phyloP scores from a whole-genome alignment of 2,797 vertebrate genomes.

The Pipistrellus kuhlii region DNA sequence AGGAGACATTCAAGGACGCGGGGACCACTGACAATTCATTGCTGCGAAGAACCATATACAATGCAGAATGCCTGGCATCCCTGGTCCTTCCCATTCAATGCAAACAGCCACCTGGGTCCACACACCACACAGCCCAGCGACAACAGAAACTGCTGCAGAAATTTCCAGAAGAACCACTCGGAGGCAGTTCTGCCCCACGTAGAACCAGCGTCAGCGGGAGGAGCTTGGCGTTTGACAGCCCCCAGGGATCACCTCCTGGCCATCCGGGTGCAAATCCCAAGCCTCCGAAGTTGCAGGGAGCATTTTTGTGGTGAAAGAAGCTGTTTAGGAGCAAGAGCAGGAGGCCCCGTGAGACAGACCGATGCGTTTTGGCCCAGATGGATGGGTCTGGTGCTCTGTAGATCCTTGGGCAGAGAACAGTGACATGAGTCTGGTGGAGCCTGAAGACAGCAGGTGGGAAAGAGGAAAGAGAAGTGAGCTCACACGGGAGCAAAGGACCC shows the following conservation, averaged over 20 bases:
- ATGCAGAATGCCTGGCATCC: too few species aligned
- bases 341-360: not conserved
- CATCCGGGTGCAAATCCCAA: not conserved
- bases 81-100: not conserved
- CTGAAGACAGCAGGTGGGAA: not conserved
- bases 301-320: not conserved
- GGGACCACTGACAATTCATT: fast-evolving
- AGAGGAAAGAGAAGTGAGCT: not conserved
- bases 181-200: not conserved
- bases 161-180: not conserved
- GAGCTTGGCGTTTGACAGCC: not conserved
- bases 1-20: not conserved
- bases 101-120: not conserved
- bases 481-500: not conserved
- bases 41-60: not conserved
- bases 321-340: not conserved
- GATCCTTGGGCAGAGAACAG: not conserved
- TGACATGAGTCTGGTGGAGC: not conserved
- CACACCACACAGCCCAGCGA: not conserved
- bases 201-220: not conserved
- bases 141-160: not conserved
- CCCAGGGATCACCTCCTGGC: not conserved
- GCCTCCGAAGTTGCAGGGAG: not conserved
- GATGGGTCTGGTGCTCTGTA: not conserved
- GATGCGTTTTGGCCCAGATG: not conserved